Percentiles rank a stretch among this genome's conserved stretches.
These are phyloP conservation scores for Turdus rufiventris DNA, from an alignment of 2,113 vertebrate genomes.

Conservation along the genomic window DNA sequence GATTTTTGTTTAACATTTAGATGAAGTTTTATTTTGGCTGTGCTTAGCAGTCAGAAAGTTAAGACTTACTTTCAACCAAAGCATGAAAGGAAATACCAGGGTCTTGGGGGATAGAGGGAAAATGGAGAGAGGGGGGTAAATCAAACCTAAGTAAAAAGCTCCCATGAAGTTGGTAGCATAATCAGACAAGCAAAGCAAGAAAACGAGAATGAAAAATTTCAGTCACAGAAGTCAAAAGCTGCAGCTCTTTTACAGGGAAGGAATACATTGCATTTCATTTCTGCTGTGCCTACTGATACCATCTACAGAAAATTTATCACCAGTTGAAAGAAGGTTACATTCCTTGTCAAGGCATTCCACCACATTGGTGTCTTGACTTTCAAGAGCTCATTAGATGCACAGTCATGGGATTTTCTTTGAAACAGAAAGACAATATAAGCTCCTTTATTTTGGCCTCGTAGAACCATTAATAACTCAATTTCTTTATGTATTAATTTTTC, in stretches of 20 bases:
- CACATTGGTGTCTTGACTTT: not conserved
- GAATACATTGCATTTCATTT: conserved; percentile 30
- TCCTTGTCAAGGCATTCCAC: not conserved
- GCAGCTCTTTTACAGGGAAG: conserved; percentile 31
- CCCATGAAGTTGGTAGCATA: conserved; percentile 20
- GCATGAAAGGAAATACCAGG: conserved; percentile 40
- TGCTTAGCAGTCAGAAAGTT: conserved; percentile 48
- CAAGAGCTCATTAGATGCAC: not conserved
- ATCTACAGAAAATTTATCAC: conserved; percentile 57
- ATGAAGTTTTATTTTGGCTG: not conserved
- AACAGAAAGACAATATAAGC: not conserved
- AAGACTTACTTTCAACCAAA: conserved; percentile 60
- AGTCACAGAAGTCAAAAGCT: conserved; percentile 14
- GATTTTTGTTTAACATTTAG: not conserved
- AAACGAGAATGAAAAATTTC: conserved; percentile 35
- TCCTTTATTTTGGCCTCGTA: not conserved
- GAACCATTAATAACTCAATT: not conserved
- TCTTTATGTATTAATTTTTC: not conserved
- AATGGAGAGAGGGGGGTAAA: not conserved
- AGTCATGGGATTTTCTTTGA: conserved; percentile 1
- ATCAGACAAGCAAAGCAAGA: conserved; percentile 34
- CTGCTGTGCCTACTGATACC: conserved; percentile 30
- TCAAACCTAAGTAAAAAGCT: conserved; percentile 45
- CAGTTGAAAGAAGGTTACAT: not conserved
- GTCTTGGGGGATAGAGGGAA: not conserved